These are phyloP conservation scores for Ammodytes dubius DNA, from an alignment of 2,113 vertebrate species.

Conservation along the genomic window DNA sequence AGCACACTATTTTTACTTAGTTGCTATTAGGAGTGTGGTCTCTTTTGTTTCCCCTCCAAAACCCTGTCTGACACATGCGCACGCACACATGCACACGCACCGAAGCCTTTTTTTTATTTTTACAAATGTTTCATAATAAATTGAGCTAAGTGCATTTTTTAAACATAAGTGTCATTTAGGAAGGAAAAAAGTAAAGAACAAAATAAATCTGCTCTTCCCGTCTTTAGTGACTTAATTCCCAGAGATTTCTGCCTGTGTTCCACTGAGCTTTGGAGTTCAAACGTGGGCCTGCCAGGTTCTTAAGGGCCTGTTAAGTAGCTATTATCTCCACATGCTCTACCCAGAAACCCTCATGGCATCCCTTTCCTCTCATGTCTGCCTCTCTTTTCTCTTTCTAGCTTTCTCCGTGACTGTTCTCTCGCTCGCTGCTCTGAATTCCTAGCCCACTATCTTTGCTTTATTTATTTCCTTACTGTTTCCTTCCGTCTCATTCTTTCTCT, in stretches of 20 bases:
- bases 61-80: neutral
- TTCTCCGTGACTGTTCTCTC: neutral
- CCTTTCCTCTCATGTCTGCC: constrained; percentile 27
- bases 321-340: constrained; percentile 57
- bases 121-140: constrained; percentile 14
- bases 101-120: neutral
- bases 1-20: neutral
- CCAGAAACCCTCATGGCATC: constrained; percentile 47
- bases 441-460: neutral
- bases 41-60: neutral
- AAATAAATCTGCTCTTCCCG: constrained; percentile 34
- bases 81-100: neutral
- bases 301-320: constrained; percentile 60
- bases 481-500: neutral
- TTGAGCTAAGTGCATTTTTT: constrained; percentile 19
- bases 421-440: constrained; percentile 12
- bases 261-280: constrained; percentile 63
- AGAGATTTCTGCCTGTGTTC: constrained; percentile 67
- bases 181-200: constrained; percentile 39
- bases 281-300: constrained; percentile 61
- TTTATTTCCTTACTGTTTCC: neutral
- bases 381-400: neutral
- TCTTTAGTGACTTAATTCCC: constrained; percentile 66
- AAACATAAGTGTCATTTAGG: constrained; percentile 16
- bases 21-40: neutral